Base-by-base conservation (phyloP, 2,797 vertebrate species). In the Gobionotothen gibberifrons region DNA sequence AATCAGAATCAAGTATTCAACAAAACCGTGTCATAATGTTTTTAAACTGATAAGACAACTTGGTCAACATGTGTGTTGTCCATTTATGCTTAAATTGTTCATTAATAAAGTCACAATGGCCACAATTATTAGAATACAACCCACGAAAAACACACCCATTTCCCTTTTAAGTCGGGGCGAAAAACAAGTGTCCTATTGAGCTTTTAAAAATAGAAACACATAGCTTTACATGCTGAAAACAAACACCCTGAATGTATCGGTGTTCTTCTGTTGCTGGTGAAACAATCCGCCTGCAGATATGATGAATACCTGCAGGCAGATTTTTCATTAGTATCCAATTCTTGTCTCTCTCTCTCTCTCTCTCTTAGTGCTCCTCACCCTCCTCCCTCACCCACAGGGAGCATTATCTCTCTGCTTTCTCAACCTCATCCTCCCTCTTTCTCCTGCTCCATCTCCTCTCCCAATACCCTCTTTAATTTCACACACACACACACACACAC, bases 361-460 rank as follows among this genome's bases (percentile, higher is more conserved):
- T 12, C 56, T 15, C 53, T 26, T 48, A 21, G 32, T 16, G 22
- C 5, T 19, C 68, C 67, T 46, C 48, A 3, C 5, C 15, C 9
- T 11, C 46, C 61, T 12, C 51, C n/a, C 42, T 46, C 19, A 53
- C 70, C 60, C 54, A 66, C 48, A 64, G 64, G 60, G 43, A 72
- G 70, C 56, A 67, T 84, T 79, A 89, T 88, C 76, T 64, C 72
- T 79, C 64, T 79, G 78, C 64, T 81, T 72, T 73, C 82, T 83
- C 84, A 85, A 79, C 26, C 82, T 67, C 63, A 79, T 59, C 78
- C 73, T 65, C 64, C 55, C 55, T 19, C 53, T 79, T 75, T 70
- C 32, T 36, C 32, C 8, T 69, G 39, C 69, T 49, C 11, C 43
- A 69, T 82, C 84, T 85, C 73, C 68, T 69, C 70, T 74, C 51